Evolutionary conservation across 2,888 invertebrate genomes (phyloP).

Genomic region (Callyntrura guangdongensis): DNA sequence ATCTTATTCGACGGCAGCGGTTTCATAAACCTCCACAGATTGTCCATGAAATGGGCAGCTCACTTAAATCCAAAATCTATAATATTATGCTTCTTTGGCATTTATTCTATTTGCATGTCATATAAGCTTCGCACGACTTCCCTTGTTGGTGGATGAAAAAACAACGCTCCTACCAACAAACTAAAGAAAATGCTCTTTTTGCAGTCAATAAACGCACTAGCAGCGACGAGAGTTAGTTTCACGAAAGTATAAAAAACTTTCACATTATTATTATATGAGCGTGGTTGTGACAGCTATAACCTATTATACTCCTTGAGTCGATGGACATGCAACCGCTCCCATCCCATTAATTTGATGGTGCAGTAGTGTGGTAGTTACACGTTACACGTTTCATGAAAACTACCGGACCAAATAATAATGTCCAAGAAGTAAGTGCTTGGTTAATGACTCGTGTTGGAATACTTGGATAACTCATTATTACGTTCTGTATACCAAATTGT

Average conservation of each 20-base stretch:
- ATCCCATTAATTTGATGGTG: slow-evolving; percentile 51
- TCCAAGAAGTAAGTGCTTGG: slow-evolving; percentile 26
- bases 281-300: slow-evolving; percentile 54
- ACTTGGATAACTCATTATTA: neutral
- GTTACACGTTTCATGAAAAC: neutral
- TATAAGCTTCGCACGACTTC: slow-evolving; percentile 30
- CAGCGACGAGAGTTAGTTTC: neutral
- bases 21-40: slow-evolving; percentile 66
- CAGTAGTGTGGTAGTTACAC: neutral
- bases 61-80: slow-evolving; percentile 57
- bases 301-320: slow-evolving; percentile 26
- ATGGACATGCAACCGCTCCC: slow-evolving; percentile 44
- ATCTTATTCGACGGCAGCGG: slow-evolving; percentile 56
- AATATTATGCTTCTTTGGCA: slow-evolving; percentile 51
- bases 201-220: slow-evolving; percentile 43
- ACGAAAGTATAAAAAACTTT: slow-evolving; percentile 19
- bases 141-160: slow-evolving; percentile 27
- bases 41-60: slow-evolving; percentile 65
- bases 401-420: neutral
- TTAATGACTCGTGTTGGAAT: slow-evolving; percentile 42
- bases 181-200: neutral
- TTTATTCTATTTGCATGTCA: slow-evolving; percentile 60
- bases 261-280: slow-evolving; percentile 40
- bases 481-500: slow-evolving; percentile 4
- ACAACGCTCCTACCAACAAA: neutral